These are phyloP conservation scores for Azemiops feae DNA, from an alignment of 2,113 vertebrate species.

Conservation along the genomic window DNA sequence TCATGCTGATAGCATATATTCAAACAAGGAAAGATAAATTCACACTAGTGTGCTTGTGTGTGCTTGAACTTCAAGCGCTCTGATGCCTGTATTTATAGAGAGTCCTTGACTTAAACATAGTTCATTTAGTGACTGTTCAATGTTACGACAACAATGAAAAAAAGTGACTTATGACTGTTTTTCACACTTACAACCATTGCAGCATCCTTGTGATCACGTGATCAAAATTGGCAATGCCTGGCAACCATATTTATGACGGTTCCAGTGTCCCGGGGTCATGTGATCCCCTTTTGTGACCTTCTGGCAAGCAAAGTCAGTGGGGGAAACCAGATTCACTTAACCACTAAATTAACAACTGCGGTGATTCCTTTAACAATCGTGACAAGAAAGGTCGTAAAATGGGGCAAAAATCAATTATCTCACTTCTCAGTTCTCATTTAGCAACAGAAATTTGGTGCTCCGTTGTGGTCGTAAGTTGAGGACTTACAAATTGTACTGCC, in stretches of 20 bases:
- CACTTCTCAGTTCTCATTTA: background rate
- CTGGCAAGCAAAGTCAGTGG: no score
- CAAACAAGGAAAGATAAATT: conserved; percentile 43
- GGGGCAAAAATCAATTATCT: background rate
- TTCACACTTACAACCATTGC: background rate
- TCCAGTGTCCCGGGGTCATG: no score
- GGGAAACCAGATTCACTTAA: no score
- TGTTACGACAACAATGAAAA: background rate
- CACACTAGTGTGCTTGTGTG: conserved; percentile 7
- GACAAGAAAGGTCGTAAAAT: no score
- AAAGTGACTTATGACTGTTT: background rate
- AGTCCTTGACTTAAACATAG: background rate
- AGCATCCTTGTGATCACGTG: background rate
- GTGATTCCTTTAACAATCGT: no score
- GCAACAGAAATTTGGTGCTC: background rate
- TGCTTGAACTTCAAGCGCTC: conserved; percentile 16
- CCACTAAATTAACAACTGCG: no score
- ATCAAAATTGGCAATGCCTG: background rate
- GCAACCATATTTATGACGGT: background rate
- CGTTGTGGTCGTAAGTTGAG: background rate
- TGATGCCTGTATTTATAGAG: background rate
- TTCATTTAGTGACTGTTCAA: background rate
- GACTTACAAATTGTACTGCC: background rate
- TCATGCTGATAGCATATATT: conserved; percentile 52
- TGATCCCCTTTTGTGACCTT: no score